Percentiles rank a stretch among this genome's conserved stretches.
phyloP scores from a whole-genome alignment of 2,888 invertebrate genomes.

The Diplazon laetatorius region DNA sequence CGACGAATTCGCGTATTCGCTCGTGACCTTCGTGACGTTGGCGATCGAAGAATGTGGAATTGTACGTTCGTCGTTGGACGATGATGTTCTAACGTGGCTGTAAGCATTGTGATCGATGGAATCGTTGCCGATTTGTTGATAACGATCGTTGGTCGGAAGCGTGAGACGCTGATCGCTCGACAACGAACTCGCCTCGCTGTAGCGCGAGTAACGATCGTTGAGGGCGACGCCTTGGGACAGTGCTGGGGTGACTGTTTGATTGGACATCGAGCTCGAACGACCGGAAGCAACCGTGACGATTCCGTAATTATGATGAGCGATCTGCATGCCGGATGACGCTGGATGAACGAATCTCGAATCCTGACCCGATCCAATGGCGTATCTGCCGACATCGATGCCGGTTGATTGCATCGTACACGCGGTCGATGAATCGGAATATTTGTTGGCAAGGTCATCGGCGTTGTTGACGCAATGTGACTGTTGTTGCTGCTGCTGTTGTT shows the following conservation, averaged over 20 bases:
- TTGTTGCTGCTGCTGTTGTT: conserved; percentile 69
- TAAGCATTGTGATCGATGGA: conserved; percentile 57
- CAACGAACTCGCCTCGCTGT: conserved; percentile 62
- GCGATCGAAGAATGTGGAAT: conserved; percentile 5
- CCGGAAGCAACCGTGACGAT: conserved; percentile 63
- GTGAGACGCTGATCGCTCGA: conserved; percentile 72
- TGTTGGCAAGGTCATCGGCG: conserved; percentile 54
- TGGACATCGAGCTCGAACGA: conserved; percentile 70
- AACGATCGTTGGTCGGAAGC: conserved; percentile 69
- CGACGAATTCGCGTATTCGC: conserved; percentile 67
- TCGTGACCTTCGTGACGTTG: conserved; percentile 51
- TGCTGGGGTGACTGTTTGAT: conserved; percentile 48
- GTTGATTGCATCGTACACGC: conserved; percentile 68
- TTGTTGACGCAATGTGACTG: conserved; percentile 67
- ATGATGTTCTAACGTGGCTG: conserved; percentile 41
- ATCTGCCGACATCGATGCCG: conserved; percentile 65
- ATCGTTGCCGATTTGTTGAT: conserved; percentile 64
- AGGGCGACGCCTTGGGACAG: conserved; percentile 33
- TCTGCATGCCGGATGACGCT: conserved; percentile 63
- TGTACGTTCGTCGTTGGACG: conserved; percentile 45
- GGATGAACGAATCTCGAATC: conserved; percentile 71
- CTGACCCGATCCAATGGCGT: conserved; percentile 67
- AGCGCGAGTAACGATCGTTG: conserved; percentile 61
- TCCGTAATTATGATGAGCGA: conserved; percentile 71
- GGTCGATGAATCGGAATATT: conserved; percentile 48